These are phyloP conservation scores for Pyrocoelia pectoralis DNA, from an alignment of 2,888 invertebrate genomes.

Conservation along the genomic window DNA sequence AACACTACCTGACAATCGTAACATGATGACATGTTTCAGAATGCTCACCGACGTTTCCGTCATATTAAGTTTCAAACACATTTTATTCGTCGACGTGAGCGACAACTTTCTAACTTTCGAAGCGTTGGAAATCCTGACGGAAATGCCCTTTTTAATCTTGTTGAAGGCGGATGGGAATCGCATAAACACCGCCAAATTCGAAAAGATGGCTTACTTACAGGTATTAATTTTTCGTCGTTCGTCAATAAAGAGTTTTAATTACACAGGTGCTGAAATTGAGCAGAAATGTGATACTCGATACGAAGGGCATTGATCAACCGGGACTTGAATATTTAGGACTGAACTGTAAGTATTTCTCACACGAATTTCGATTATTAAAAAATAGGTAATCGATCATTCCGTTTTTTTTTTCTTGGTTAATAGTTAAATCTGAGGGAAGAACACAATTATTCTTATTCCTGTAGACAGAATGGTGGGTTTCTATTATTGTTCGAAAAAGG, in stretches of 20 bases:
- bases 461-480: conserved; percentile 26
- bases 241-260: not conserved
- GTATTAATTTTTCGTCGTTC: conserved; percentile 45
- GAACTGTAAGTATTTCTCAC: conserved; percentile 58
- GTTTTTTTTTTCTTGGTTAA: not conserved
- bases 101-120: conserved; percentile 63
- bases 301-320: conserved; percentile 64
- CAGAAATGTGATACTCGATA: conserved; percentile 63
- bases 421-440: not conserved
- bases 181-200: conserved; percentile 61
- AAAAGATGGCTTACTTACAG: conserved; percentile 67
- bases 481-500: conserved; percentile 34
- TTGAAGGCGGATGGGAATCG: conserved; percentile 67
- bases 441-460: conserved; percentile 11
- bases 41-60: conserved; percentile 63
- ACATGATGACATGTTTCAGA: no score
- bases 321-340: conserved; percentile 66
- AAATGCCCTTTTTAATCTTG: conserved; percentile 65
- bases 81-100: conserved; percentile 67
- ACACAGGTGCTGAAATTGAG: conserved; percentile 65
- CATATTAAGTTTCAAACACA: conserved; percentile 63
- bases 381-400: not conserved
- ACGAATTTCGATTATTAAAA: not conserved
- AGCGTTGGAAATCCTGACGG: conserved; percentile 61
- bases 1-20: no score